Conservation (phyloP, 2,797 vertebrate species). For the Cirrhinus molitorella region DNA sequence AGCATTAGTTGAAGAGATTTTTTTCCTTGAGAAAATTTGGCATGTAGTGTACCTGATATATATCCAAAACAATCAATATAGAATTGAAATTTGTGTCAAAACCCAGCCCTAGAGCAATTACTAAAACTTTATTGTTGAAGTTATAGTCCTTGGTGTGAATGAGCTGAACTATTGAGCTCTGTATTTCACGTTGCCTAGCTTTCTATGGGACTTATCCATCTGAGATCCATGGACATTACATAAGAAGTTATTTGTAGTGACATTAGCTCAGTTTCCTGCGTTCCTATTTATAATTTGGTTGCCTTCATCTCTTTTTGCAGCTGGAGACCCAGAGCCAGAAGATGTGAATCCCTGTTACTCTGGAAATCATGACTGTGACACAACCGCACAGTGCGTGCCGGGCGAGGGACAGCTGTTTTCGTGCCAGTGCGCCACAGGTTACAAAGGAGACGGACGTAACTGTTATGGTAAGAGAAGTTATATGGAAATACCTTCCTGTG, state of each 20-base stretch:
- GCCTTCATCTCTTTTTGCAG: slow-evolving; percentile 43
- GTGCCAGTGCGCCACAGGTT: slow-evolving; percentile 87
- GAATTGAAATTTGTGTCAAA: no score
- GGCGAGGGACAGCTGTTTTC: slow-evolving; percentile 81
- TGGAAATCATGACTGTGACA: slow-evolving; percentile 86
- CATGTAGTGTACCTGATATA: no score
- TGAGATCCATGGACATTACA: neutral
- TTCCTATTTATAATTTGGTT: slow-evolving; percentile 15
- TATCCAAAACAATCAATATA: no score
- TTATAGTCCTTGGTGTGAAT: neutral
- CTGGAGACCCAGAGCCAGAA: slow-evolving; percentile 56
- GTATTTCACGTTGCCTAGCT: neutral
- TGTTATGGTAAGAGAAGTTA: slow-evolving; percentile 82
- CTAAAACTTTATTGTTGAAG: neutral
- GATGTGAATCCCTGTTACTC: slow-evolving; percentile 87
- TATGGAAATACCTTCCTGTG: neutral
- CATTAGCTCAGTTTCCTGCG: neutral
- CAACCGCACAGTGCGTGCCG: slow-evolving; percentile 83
- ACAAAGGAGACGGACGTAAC: slow-evolving; percentile 83
- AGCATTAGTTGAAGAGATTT: no score
- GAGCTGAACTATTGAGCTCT: neutral
- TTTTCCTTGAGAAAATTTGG: no score
- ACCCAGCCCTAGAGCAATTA: no score
- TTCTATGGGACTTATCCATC: neutral
- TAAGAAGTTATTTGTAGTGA: slow-evolving; percentile 4